Conservation (phyloP, 2,113 vertebrate genomes). For the Esox niger region DNA sequence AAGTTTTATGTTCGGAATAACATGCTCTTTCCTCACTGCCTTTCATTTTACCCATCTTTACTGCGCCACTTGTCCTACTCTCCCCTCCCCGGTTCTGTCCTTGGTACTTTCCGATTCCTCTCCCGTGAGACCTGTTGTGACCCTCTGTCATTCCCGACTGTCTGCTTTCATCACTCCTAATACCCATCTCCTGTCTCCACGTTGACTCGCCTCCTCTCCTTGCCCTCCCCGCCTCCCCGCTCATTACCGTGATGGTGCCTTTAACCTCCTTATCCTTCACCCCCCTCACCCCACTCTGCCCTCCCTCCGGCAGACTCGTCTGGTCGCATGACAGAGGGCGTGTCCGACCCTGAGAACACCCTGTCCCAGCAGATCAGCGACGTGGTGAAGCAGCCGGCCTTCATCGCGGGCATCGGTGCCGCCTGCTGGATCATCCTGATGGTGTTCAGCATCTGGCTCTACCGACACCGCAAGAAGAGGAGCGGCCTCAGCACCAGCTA, state of each 20-base stretch:
- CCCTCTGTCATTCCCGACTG: background rate
- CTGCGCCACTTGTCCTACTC: conserved; percentile 2
- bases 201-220: background rate
- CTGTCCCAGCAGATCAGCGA: conserved; percentile 97
- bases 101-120: background rate
- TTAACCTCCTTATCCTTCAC: background rate
- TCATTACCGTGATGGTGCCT: background rate
- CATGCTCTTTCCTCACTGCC: background rate
- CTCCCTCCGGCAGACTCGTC: conserved; percentile 79
- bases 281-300: background rate
- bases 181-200: background rate
- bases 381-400: conserved; percentile 94
- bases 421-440: conserved; percentile 98
- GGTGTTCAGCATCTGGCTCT: conserved; percentile 98
- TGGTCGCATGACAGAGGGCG: conserved; percentile 80
- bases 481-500: conserved; percentile 91
- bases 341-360: conserved; percentile 78
- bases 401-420: conserved; percentile 94
- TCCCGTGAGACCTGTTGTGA: background rate
- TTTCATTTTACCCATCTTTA: background rate
- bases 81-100: conserved; percentile 1
- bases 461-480: conserved; percentile 92
- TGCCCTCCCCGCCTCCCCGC: background rate
- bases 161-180: background rate
- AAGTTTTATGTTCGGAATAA: conserved; percentile 9